Conservation (phyloP, 1,140 invertebrate species). For the Pseudomyrmex concolor region DNA sequence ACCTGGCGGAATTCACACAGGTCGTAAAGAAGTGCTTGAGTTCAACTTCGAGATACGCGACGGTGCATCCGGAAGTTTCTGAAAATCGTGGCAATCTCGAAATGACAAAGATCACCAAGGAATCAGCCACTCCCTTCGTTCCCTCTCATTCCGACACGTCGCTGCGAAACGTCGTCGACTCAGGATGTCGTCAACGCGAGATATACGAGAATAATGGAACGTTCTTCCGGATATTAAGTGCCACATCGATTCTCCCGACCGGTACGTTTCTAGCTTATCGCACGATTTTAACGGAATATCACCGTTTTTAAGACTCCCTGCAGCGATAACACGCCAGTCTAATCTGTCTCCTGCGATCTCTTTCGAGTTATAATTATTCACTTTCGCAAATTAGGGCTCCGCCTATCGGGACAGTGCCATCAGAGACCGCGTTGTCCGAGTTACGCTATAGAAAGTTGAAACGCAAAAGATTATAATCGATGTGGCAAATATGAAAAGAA, state of each 20-base stretch:
- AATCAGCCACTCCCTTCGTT: neutral
- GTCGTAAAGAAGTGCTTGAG: slow-evolving; percentile 4
- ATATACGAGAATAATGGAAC: slow-evolving; percentile 7
- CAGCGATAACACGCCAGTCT: neutral
- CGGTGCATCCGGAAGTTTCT: neutral
- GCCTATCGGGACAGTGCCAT: neutral
- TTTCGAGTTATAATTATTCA: slow-evolving; percentile 29
- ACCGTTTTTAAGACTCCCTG: neutral
- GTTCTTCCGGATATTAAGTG: slow-evolving; percentile 36
- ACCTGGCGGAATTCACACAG: neutral
- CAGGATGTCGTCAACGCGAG: slow-evolving; percentile 22
- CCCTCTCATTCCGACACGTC: slow-evolving; percentile 9
- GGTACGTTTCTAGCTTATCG: slow-evolving; percentile 23
- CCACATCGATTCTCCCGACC: slow-evolving; percentile 36
- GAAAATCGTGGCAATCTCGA: slow-evolving; percentile 19
- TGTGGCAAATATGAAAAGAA: neutral
- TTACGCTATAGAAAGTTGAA: slow-evolving; percentile 11
- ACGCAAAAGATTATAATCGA: neutral
- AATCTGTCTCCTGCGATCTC: neutral
- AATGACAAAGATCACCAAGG: slow-evolving; percentile 6
- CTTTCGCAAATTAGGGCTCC: slow-evolving; percentile 26
- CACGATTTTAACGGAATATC: slow-evolving; percentile 2
- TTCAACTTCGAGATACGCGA: neutral
- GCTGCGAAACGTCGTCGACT: neutral
- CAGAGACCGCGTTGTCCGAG: neutral